Evolutionary conservation across 1,140 invertebrate genomes (phyloP), one percentile per base, ranked within the genome.

Genomic region (Atta cephalotes): DNA sequence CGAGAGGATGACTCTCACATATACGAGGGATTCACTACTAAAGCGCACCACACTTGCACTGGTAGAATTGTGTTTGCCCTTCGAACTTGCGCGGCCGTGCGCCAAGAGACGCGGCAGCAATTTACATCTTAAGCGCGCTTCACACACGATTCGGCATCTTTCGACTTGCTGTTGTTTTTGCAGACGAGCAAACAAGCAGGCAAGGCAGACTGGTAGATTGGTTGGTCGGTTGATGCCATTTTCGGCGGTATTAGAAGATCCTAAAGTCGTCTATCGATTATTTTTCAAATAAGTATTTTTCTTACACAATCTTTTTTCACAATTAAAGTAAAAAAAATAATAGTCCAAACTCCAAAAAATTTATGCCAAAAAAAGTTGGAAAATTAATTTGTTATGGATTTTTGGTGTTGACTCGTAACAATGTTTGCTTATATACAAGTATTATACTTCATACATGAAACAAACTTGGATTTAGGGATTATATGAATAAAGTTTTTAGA

Each of bases 101-200:
- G 49, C 49, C 65, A 72, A 70, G 35, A 58, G 78, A 71, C 78
- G 78, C 65, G 7, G 4, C 31, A 31, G 65, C 66, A 81, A 81
- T 81, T 89, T 89, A 87, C 80, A 80, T 79, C 58, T 74, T 80
- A 81, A 31, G 71, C 74, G 56, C 76, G 51, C 45, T 25, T 4
- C 53, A 71, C 63, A 81, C 39, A 31, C n/a, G 39, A 25, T 31
- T 35, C 31, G n/a, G 74, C 76, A 68, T 86, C 66, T 70, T 70
- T 70, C 85, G 84, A 90, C 85, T 89, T 85, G 80, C 77, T 76
- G 68, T 86, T 56, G 72, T 58, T 79, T 71, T 86, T 65, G 62
- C 70, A 31, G 56, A 6, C 35, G 0, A 35, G n/a, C 35, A 66
- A 10, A 14, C 45, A 51, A 9, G 14, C 66, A 28, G 18, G 28